Evolutionary conservation across 2,797 vertebrate species (phyloP), one percentile per base, ranked within the genome.

Genomic region (Garrulus glandarius): DNA sequence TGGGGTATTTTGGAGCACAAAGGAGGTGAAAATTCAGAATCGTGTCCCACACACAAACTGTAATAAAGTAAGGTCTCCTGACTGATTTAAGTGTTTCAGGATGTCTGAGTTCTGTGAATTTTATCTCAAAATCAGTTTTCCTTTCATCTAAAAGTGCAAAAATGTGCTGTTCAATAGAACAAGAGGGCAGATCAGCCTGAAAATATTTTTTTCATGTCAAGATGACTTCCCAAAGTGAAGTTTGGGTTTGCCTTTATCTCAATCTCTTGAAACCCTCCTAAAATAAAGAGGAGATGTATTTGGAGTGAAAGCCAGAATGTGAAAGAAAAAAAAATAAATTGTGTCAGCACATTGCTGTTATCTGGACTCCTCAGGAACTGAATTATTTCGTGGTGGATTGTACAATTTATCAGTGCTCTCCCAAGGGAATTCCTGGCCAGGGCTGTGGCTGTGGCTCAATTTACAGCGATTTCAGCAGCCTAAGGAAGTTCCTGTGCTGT

Each of bases 41-140:
- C 2, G 1, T 1, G 0, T 71, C 57, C 60, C 44, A 30, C 37
- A 17, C 24, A 36, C 17, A 64, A 82, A 36, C 21, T 53, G 1
- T 27, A 84, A n/a, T 20, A 50, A 82, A 52, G 7, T 1, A 4
- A 32, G 6, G 13, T 55, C 11, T 65, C n/a, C 14, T 2, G 3
- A 3, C 12, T 50, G 14, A 36, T 53, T 68, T 32, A 63, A 80
- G 18, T 13, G 27, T 16, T 89, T 64, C 60, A 68, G 29, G 11
- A 5, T 14, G 12, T 46, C 4, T 32, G 39, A 13, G 13, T 26
- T 72, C 18, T 52, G 10, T 67, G 46, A 24, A 44, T 85, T 91
- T 47, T 30, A 50, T 36, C 7, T 15, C 36, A 52, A 75, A 77
- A 36, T 37, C 37, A 44, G 15, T 60, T 63, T 13, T 74, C 17